phyloP scores from a whole-genome alignment of 2,113 vertebrate species.

The Pipra filicauda region DNA sequence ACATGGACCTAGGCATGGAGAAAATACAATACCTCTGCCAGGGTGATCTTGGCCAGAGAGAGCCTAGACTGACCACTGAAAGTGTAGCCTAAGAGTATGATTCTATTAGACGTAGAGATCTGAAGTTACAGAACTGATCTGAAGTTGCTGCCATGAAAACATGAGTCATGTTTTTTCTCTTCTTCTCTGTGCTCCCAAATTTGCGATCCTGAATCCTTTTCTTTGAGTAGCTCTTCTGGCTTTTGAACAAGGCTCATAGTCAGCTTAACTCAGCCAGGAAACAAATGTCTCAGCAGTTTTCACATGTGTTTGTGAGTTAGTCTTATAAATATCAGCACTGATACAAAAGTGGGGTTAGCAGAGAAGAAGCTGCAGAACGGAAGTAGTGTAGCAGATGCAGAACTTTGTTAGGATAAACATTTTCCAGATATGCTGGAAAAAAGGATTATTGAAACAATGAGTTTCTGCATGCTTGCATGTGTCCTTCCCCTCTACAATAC shows the following conservation, averaged over 20 bases:
- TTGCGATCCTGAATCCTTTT: neutral
- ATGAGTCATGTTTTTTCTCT: fast-evolving
- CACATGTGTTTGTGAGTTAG: neutral
- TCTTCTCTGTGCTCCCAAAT: neutral
- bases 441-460: neutral
- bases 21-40: neutral
- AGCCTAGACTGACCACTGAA: neutral
- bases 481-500: neutral
- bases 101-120: neutral
- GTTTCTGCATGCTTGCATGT: neutral
- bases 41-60: neutral
- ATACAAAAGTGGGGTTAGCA: neutral
- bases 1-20: neutral
- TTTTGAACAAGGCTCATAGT: neutral
- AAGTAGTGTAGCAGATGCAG: neutral
- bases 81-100: neutral
- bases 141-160: neutral
- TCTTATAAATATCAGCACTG: neutral
- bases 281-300: neutral
- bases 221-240: neutral
- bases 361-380: neutral
- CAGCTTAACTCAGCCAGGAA: neutral
- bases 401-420: neutral
- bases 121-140: neutral
- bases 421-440: neutral